Conservation (phyloP, 2,113 vertebrate genomes). For the Falcunculus frontatus region DNA sequence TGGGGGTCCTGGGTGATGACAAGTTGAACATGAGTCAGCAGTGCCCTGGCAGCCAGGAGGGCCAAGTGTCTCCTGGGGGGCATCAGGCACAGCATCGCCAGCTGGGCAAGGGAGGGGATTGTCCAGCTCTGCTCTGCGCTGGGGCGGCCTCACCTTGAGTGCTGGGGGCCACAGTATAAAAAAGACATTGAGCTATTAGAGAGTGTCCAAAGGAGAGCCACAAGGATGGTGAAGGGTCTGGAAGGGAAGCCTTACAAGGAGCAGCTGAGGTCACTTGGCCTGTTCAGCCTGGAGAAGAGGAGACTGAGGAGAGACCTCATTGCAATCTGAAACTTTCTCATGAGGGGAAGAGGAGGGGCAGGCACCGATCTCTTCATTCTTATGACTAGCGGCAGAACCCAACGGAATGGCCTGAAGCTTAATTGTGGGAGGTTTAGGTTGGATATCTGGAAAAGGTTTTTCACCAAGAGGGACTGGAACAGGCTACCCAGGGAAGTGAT, state of each 20-base stretch:
- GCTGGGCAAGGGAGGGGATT: fast-evolving
- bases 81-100: neutral
- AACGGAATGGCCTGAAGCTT: neutral
- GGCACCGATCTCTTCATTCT: neutral
- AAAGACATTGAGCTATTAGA: too few relatives aligned
- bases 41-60: neutral
- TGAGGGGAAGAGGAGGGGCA: neutral
- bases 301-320: neutral
- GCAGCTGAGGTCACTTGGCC: neutral
- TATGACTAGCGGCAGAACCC: fast-evolving
- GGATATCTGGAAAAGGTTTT: neutral
- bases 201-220: neutral
- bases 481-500: neutral
- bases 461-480: neutral
- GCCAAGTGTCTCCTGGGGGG: fast-evolving
- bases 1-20: fast-evolving
- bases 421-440: neutral
- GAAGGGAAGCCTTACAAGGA: fast-evolving
- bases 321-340: fast-evolving
- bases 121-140: neutral
- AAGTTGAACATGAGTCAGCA: neutral
- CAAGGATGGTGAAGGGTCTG: neutral
- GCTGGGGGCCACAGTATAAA: neutral
- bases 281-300: neutral
- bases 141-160: neutral